These are phyloP conservation scores for Hippopotamyrus pictus DNA, from an alignment of 2,797 vertebrate genomes.

Conservation along the genomic window DNA sequence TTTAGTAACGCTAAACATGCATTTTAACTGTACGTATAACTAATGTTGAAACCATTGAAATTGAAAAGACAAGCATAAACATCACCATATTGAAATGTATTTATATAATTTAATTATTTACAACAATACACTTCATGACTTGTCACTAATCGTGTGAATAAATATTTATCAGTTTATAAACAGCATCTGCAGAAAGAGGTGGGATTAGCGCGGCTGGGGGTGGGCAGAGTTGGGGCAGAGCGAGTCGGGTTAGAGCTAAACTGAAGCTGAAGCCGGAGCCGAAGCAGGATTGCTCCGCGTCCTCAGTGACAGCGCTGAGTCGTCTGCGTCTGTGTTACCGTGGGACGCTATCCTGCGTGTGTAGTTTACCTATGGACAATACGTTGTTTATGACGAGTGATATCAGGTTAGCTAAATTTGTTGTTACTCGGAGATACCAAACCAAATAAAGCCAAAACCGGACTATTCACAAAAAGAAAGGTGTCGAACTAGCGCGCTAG, in stretches of 20 bases:
- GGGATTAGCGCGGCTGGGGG: not conserved
- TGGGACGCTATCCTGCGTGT: not conserved
- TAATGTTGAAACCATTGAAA: not conserved
- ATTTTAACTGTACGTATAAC: not conserved
- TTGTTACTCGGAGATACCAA: not conserved
- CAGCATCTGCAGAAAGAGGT: slow-evolving; percentile 13
- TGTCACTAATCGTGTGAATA: not conserved
- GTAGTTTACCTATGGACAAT: not conserved
- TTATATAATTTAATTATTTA: not conserved
- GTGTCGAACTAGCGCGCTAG: not conserved
- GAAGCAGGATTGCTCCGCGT: not conserved
- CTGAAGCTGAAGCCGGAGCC: not conserved
- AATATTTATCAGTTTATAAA: not conserved
- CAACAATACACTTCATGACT: not conserved
- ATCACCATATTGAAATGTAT: not conserved
- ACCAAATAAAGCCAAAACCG: not conserved
- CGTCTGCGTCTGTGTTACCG: not conserved
- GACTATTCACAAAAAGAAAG: not conserved
- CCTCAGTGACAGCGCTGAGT: not conserved
- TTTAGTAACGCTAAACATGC: not conserved
- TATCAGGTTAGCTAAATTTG: not conserved
- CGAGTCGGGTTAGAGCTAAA: not conserved
- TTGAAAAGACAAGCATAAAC: not conserved
- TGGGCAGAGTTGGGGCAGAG: not conserved
- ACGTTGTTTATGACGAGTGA: not conserved